Evolutionary conservation across 2,113 vertebrate species (phyloP).

Genomic region (Lophochroa leadbeateri): DNA sequence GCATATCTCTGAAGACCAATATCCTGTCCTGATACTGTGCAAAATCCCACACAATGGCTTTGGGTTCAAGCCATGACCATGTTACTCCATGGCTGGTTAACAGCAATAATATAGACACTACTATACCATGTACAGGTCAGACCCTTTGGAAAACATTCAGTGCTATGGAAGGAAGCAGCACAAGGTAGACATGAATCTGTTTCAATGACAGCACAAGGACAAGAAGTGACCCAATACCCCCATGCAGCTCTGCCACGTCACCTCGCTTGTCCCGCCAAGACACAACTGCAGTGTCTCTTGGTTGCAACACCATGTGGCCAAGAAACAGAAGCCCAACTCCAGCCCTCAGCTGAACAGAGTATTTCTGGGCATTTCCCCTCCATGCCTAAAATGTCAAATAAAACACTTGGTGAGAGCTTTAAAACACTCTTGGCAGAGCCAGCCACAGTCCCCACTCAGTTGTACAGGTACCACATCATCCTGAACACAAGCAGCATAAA

Average conservation of each 20-base stretch:
- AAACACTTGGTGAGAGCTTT: neutral
- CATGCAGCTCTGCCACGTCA: fast-evolving
- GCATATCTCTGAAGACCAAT: neutral
- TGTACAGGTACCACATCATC: neutral
- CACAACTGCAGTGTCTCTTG: neutral
- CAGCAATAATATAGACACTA: neutral
- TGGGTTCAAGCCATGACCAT: neutral
- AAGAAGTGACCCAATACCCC: neutral
- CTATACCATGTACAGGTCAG: neutral
- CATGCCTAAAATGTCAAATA: neutral
- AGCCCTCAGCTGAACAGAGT: neutral
- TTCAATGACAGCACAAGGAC: neutral
- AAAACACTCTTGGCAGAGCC: neutral
- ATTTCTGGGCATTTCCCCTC: neutral
- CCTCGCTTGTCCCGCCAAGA: too few relatives aligned
- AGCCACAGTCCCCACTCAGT: neutral
- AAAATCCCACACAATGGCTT: neutral
- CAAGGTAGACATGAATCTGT: neutral
- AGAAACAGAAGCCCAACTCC: neutral
- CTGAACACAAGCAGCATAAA: neutral
- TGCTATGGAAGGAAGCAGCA: neutral
- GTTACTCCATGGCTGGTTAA: neutral
- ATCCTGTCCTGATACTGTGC: fast-evolving
- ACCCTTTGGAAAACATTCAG: neutral
- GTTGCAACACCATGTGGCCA: neutral